phyloP scores from a whole-genome alignment of 2,888 invertebrate genomes.

The Philereme vetulata region DNA sequence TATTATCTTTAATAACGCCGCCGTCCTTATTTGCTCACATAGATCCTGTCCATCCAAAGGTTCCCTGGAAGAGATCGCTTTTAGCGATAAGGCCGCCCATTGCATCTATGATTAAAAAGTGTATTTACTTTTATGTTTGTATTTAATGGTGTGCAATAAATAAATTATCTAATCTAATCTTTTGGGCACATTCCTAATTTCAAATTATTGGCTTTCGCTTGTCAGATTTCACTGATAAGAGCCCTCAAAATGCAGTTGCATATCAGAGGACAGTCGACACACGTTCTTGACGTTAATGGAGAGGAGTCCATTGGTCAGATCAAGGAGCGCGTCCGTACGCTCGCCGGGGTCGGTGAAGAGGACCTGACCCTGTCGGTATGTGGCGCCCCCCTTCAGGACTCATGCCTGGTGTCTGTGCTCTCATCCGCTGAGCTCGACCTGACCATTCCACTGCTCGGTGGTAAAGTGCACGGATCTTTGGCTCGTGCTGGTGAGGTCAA shows the following conservation, averaged over 20 bases:
- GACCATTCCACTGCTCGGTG: constrained; percentile 94
- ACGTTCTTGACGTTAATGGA: constrained; percentile 89
- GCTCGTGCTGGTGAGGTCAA: constrained; percentile 99
- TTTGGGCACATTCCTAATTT: too few relatives aligned
- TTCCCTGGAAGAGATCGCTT: too few relatives aligned
- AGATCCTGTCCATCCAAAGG: too few relatives aligned
- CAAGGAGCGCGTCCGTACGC: constrained; percentile 86
- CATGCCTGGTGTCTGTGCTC: constrained; percentile 85
- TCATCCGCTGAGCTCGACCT: constrained; percentile 89
- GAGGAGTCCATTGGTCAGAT: constrained; percentile 89
- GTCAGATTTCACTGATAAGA: constrained; percentile 76
- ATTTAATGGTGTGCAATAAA: too few relatives aligned
- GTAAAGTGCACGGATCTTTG: constrained; percentile 99
- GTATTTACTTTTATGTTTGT: too few relatives aligned
- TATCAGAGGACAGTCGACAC: constrained; percentile 90
- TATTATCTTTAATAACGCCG: too few relatives aligned
- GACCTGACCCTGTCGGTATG: constrained; percentile 89
- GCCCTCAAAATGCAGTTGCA: constrained; percentile 90
- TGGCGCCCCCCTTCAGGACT: constrained; percentile 90
- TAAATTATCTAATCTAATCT: too few relatives aligned
- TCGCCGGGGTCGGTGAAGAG: constrained; percentile 84
- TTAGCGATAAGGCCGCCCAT: too few relatives aligned
- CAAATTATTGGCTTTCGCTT: too few relatives aligned
- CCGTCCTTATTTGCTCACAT: too few relatives aligned
- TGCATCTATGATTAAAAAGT: too few relatives aligned